These are phyloP conservation scores for Tragulus kanchil DNA, from an alignment of 2,113 vertebrate species.

Conservation along the genomic window DNA sequence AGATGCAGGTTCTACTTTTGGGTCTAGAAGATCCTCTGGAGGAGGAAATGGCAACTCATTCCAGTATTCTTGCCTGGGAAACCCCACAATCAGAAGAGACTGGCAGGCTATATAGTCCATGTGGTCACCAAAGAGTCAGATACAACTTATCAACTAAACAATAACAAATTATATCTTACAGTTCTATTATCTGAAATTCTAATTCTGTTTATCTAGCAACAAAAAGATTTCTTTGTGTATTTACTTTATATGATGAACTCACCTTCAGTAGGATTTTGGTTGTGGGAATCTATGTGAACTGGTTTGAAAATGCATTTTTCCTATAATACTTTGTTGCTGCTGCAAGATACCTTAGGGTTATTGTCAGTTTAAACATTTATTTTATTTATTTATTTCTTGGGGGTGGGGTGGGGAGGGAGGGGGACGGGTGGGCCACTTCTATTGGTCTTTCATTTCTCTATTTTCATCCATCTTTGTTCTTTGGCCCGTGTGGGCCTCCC, in stretches of 20 bases:
- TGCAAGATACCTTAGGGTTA: not conserved
- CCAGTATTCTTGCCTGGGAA: not conserved
- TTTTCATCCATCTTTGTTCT: too few species aligned
- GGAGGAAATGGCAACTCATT: not conserved
- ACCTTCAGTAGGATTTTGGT: not conserved
- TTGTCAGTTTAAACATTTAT: not conserved
- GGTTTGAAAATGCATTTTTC: not conserved
- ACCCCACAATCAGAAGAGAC: not conserved
- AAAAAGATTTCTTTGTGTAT: not conserved
- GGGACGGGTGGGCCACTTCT: too few species aligned
- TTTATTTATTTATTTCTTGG: too few species aligned
- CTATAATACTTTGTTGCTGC: not conserved
- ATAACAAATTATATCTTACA: not conserved
- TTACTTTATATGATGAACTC: not conserved
- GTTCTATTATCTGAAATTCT: not conserved
- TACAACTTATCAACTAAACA: not conserved
- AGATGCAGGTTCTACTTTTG: not conserved
- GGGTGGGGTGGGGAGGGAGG: too few species aligned
- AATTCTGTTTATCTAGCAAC: not conserved
- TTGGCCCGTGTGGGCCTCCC: too few species aligned
- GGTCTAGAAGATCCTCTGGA: not conserved
- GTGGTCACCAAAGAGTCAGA: not conserved
- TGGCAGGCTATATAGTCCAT: not conserved
- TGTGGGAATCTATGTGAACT: not conserved
- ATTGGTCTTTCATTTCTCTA: too few species aligned